Percentiles rank a stretch among this genome's conserved stretches.
These are phyloP conservation scores for Lasaia peninsularis DNA, from an alignment of 1,140 invertebrate species.

Conservation along the genomic window DNA sequence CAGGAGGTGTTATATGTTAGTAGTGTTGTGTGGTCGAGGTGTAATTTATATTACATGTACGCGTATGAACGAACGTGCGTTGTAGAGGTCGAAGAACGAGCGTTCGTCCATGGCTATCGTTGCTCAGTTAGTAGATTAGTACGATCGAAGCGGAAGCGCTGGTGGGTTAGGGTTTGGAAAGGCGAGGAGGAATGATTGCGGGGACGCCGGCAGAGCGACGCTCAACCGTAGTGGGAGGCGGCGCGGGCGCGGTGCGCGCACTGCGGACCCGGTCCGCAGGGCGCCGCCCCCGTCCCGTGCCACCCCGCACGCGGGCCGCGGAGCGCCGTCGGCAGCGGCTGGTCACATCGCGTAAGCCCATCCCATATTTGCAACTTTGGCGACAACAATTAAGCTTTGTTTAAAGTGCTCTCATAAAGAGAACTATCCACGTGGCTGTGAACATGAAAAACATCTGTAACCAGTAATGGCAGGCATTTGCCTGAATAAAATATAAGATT, in stretches of 20 bases:
- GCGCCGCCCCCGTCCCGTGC: slow-evolving; percentile 59
- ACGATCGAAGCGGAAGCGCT: slow-evolving; percentile 66
- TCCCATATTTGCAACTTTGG: slow-evolving; percentile 76
- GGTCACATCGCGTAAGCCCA: slow-evolving; percentile 83
- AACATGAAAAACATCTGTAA: slow-evolving; percentile 69
- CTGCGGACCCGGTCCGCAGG: slow-evolving; percentile 42
- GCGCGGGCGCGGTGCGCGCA: slow-evolving; percentile 57
- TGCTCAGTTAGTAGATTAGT: slow-evolving; percentile 67
- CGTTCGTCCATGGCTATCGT: slow-evolving; percentile 63
- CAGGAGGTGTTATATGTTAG: slow-evolving; percentile 59
- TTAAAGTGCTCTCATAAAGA: slow-evolving; percentile 49
- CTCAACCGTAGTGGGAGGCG: slow-evolving; percentile 56
- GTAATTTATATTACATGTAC: slow-evolving; percentile 45
- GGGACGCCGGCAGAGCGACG: slow-evolving; percentile 53
- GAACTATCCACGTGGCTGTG: slow-evolving; percentile 70
- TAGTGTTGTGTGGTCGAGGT: slow-evolving; percentile 71
- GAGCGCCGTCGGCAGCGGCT: slow-evolving; percentile 75
- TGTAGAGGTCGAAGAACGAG: slow-evolving; percentile 36
- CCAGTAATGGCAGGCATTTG: slow-evolving; percentile 31
- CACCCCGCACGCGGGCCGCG: slow-evolving; percentile 70
- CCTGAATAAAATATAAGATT: slow-evolving; percentile 11
- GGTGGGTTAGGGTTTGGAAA: slow-evolving; percentile 30
- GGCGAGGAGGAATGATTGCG: slow-evolving; percentile 29
- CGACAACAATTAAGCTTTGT: slow-evolving; percentile 79
- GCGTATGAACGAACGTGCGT: slow-evolving; percentile 64